phyloP scores from a whole-genome alignment of 2,797 vertebrate species.

The Eospalax fontanierii region DNA sequence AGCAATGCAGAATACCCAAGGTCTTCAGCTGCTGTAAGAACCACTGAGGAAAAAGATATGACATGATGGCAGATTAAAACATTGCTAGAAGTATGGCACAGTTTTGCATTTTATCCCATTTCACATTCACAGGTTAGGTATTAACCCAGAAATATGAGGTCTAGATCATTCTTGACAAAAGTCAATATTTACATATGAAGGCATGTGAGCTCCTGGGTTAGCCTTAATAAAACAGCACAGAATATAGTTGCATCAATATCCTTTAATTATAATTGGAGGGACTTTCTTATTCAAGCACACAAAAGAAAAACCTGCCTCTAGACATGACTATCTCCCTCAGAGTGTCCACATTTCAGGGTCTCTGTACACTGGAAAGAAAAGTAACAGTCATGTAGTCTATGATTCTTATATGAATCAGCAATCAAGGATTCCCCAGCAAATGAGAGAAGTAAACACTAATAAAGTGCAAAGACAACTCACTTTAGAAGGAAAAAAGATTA shows the following conservation, averaged over 20 bases:
- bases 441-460: background rate
- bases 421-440: background rate
- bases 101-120: background rate
- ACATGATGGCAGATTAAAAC: background rate
- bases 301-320: background rate
- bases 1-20: background rate
- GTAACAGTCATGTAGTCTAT: background rate
- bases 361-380: background rate
- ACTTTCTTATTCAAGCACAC: background rate
- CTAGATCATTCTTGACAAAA: background rate
- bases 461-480: background rate
- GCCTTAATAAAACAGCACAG: rapidly evolving
- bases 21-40: background rate
- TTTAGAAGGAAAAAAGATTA: background rate
- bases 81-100: background rate
- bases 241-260: background rate
- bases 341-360: background rate
- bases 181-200: background rate
- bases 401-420: background rate
- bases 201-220: background rate
- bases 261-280: background rate
- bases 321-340: background rate
- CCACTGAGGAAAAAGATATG: background rate
- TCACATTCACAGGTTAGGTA: background rate
- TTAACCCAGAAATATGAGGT: background rate